Evolutionary conservation across 2,797 vertebrate species (phyloP).

Genomic region (Zenarchopterus dispar): DNA sequence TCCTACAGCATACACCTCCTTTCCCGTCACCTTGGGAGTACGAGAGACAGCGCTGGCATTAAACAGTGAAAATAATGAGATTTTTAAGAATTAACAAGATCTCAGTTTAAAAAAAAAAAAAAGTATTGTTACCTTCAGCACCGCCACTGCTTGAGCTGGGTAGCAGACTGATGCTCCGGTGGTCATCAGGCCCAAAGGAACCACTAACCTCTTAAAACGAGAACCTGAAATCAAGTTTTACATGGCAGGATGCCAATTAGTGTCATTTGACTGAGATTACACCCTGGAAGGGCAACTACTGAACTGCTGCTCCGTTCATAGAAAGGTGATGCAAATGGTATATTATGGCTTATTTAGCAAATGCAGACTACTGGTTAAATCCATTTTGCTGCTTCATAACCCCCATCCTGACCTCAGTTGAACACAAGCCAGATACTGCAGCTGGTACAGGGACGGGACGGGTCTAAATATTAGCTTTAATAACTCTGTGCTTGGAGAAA

Average conservation of each 20-base stretch:
- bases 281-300: slow-evolving; percentile 1
- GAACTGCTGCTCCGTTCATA: neutral
- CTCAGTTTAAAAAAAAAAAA: neutral
- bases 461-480: too few species aligned
- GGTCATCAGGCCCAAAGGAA: slow-evolving; percentile 85
- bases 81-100: neutral
- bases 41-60: neutral
- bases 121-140: slow-evolving; percentile 84
- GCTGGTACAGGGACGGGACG: too few species aligned
- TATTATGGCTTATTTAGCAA: too few species aligned
- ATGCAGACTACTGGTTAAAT: too few species aligned
- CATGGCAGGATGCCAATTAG: slow-evolving; percentile 2
- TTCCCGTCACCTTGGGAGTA: slow-evolving; percentile 82
- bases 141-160: slow-evolving; percentile 86
- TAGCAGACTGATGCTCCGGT: slow-evolving; percentile 88
- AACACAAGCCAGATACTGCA: too few species aligned
- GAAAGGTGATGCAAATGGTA: too few species aligned
- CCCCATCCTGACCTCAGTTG: too few species aligned
- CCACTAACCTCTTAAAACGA: slow-evolving; percentile 83
- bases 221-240: slow-evolving; percentile 79
- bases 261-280: neutral
- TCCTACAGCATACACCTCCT: slow-evolving; percentile 80
- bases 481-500: too few species aligned
- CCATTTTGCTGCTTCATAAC: too few species aligned
- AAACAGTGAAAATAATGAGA: slow-evolving; percentile 1